Base-by-base conservation (phyloP, 2,888 invertebrate genomes). In the Leucophenga montana region DNA sequence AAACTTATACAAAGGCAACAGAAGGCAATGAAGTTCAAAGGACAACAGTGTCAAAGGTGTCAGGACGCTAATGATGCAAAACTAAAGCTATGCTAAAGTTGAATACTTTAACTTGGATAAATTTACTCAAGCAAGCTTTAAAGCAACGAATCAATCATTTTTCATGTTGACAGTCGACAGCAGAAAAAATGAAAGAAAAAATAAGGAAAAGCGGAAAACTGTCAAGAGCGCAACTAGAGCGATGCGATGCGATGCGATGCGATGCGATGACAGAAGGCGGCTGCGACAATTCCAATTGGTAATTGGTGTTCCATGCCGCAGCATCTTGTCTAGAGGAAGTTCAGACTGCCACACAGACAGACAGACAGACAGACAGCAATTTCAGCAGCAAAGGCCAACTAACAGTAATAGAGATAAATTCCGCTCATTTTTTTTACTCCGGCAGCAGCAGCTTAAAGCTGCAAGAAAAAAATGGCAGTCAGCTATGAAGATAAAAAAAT, bases 351-450 rank as follows among this genome's bases (percentile, higher is more conserved):
- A 27, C 27, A 27, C 2, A 64, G 18, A 14, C 33, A 8, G 59
- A 59, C 11, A 59, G 46, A 22, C 62, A 14, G 59, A 64, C 62
- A 48, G 44, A 8, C 44, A 27, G 22, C 62, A 14, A n/a, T n/a
- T n/a, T n/a, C n/a, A n/a, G 2, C 33, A 64, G 39, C 14, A 46
- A 27, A n/a, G 57, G 6, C 39, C 77, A 77, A 78, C 79, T 81
- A 82, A 76, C 81, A 78, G 83, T 82, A 82, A 82, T 82, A 81
- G 81, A 82, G 83, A 82, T 82, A 82, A 82, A 82, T 82, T 79
- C 78, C 78, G 76, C 71, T 79, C 82, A 82, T 82, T 82, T 82
- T 81, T 82, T 82, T 75, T 73, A 62, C 57, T 64, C 73, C 69
- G 6, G 13, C 13, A n/a, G 13, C n/a, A 48, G 48, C 50, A 50